These are phyloP conservation scores for Salvelinus sp. DNA, from an alignment of 2,113 vertebrate genomes.

Conservation along the genomic window DNA sequence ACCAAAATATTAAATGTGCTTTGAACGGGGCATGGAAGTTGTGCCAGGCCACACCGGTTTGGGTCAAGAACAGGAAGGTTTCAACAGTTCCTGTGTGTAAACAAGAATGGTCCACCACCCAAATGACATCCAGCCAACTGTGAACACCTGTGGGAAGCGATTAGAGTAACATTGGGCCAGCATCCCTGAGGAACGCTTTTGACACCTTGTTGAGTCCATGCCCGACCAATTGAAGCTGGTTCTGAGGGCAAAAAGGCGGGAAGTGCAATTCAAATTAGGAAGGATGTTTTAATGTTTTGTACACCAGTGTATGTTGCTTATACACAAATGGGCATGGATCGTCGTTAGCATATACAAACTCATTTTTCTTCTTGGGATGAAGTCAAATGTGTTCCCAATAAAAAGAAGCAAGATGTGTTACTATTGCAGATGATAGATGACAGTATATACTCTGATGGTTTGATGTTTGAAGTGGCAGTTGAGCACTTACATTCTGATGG, in stretches of 20 bases:
- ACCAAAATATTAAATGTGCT: no score
- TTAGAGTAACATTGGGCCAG: no score
- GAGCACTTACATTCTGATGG: slow-evolving; percentile 90
- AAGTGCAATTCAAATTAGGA: background rate
- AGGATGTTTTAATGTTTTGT: background rate
- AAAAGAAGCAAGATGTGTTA: background rate
- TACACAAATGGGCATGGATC: background rate
- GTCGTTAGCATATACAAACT: background rate
- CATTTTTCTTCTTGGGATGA: background rate
- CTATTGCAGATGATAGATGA: background rate
- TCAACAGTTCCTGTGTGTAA: no score
- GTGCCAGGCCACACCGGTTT: no score
- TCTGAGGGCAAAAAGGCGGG: background rate
- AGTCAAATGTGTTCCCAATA: background rate
- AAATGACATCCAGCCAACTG: no score
- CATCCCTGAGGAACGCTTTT: no score
- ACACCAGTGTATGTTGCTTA: background rate
- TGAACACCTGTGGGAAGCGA: no score
- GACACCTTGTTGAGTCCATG: no score
- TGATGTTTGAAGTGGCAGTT: background rate
- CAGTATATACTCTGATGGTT: background rate
- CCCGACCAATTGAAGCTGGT: no score
- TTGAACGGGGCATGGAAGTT: no score
- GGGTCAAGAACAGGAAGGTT: no score
- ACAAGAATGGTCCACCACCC: no score